These are phyloP conservation scores for Rhagonycha lutea DNA, from an alignment of 2,888 invertebrate genomes.

Conservation along the genomic window DNA sequence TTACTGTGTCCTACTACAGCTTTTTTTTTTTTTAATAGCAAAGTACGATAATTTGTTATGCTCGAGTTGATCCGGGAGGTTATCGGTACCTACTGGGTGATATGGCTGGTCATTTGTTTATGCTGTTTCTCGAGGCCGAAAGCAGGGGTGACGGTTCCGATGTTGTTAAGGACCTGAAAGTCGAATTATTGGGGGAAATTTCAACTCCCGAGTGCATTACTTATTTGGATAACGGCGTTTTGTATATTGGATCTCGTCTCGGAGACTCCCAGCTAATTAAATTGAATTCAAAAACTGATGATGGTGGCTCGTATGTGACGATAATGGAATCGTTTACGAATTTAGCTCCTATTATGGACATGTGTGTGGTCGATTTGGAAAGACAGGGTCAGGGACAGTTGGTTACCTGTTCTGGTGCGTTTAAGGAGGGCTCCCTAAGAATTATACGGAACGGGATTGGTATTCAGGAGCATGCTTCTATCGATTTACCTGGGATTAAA, in stretches of 20 bases:
- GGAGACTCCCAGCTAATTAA: conserved; percentile 96
- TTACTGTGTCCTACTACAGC: neutral
- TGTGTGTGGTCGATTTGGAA: conserved; percentile 96
- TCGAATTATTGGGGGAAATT: conserved; percentile 87
- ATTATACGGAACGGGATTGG: conserved; percentile 99
- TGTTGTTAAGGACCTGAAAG: conserved; percentile 88
- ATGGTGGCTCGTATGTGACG: conserved; percentile 86
- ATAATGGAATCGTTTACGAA: conserved; percentile 97
- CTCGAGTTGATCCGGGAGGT: conserved; percentile 89
- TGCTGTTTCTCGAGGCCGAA: conserved; percentile 89
- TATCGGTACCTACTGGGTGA: conserved; percentile 91
- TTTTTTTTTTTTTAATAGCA: conserved; percentile 60
- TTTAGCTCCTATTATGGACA: conserved; percentile 95
- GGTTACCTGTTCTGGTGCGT: conserved; percentile 96
- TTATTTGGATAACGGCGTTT: conserved; percentile 96
- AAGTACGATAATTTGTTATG: conserved; percentile 93
- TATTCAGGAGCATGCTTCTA: conserved; percentile 96
- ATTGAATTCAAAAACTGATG: conserved; percentile 82
- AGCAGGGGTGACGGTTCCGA: conserved; percentile 76
- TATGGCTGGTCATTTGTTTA: conserved; percentile 92
- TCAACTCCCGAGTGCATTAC: conserved; percentile 97
- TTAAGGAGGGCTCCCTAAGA: conserved; percentile 95
- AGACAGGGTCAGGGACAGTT: conserved; percentile 96
- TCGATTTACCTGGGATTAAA: conserved; percentile 95
- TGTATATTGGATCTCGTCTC: conserved; percentile 93